Conservation (phyloP, 2,797 vertebrate genomes). For the Acipenser ruthenus region DNA sequence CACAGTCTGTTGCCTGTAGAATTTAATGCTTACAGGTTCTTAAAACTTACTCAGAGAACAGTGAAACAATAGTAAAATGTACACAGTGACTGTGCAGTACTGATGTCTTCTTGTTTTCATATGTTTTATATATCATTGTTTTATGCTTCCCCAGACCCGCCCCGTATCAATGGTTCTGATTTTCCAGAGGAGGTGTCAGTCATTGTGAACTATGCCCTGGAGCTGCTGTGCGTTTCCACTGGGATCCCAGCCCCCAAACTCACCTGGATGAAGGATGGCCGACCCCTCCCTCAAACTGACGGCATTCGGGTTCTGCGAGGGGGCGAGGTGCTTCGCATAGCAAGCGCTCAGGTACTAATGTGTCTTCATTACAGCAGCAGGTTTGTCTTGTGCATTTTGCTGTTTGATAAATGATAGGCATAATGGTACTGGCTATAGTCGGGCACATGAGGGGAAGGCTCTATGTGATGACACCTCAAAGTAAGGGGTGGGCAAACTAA, state of each 20-base stretch:
- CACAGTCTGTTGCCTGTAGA: no score
- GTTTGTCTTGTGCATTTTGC: not conserved
- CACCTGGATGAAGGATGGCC: conserved; percentile 91
- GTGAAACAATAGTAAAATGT: no score
- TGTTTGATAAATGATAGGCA: no score
- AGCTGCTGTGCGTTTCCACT: conserved; percentile 73
- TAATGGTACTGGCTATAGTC: no score
- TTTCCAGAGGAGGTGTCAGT: conserved; percentile 71
- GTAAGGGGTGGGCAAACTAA: no score
- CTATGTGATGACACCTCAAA: no score
- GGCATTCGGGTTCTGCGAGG: conserved; percentile 59
- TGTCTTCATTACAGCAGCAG: no score
- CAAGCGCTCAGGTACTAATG: conserved; percentile 71
- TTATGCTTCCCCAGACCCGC: conserved; percentile 65
- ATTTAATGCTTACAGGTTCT: no score
- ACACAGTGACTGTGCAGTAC: no score
- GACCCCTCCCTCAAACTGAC: conserved; percentile 68
- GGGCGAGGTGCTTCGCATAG: conserved; percentile 68
- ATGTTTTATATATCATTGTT: not conserved
- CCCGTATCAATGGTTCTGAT: conserved; percentile 74
- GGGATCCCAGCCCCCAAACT: conserved; percentile 80
- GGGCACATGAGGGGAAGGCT: no score
- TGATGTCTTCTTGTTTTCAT: no score
- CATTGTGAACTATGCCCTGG: conserved; percentile 72
- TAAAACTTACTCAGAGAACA: no score